phyloP scores from a whole-genome alignment of 2,797 vertebrate genomes.

The Rhinichthys osculus region DNA sequence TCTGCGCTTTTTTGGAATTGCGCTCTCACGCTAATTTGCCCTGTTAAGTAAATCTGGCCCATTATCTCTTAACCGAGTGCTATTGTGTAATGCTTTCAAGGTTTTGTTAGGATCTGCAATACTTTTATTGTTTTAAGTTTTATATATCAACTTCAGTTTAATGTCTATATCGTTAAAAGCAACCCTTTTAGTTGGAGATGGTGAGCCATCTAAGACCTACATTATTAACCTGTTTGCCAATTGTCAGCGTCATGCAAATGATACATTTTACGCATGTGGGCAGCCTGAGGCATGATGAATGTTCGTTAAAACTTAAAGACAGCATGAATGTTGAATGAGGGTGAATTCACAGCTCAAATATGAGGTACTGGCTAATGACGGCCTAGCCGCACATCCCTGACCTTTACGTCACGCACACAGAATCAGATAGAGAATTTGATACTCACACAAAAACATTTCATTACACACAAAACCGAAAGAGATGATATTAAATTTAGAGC shows the following conservation, averaged over 20 bases:
- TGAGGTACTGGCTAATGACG: conserved; percentile 13
- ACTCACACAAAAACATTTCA: conserved; percentile 19
- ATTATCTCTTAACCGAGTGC: neutral
- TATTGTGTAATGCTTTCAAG: neutral
- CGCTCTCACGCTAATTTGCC: too few relatives aligned
- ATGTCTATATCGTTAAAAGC: neutral
- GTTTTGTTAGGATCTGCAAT: neutral
- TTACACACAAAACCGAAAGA: neutral
- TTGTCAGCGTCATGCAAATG: neutral
- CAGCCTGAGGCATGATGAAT: neutral
- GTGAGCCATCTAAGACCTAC: neutral
- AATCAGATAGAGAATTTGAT: neutral
- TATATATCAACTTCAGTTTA: too few relatives aligned
- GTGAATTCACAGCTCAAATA: conserved; percentile 40
- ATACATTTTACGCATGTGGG: neutral
- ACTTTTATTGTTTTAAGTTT: neutral
- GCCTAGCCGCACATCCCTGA: conserved; percentile 15
- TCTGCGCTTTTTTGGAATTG: neutral
- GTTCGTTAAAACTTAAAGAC: conserved; percentile 43
- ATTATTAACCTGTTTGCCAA: conserved; percentile 3
- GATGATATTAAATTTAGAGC: conserved; percentile 21
- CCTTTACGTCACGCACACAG: conserved; percentile 9
- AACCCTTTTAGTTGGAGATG: neutral
- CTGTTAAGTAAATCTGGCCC: neutral
- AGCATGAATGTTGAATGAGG: conserved; percentile 23